These are phyloP conservation scores for Pygocentrus nattereri DNA, from an alignment of 2,797 vertebrate species.

Conservation along the genomic window DNA sequence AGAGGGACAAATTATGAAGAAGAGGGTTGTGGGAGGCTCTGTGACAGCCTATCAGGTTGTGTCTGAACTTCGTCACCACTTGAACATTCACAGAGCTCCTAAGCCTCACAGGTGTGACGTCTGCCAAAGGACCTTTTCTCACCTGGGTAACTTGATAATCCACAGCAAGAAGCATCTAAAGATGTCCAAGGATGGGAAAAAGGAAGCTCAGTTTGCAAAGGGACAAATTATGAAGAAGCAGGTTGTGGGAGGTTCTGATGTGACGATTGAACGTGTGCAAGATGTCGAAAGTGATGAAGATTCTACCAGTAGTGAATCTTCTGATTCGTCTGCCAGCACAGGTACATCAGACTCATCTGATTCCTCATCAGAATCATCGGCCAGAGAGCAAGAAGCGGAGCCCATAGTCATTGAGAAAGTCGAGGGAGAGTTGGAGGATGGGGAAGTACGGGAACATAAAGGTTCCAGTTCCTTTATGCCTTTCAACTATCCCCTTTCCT, in stretches of 20 bases:
- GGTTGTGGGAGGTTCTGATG: not conserved
- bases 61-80: slow-evolving; percentile 50
- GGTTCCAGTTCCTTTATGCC: too few relatives aligned
- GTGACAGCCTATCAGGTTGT: slow-evolving; percentile 47
- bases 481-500: too few relatives aligned
- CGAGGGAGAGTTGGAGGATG: too few relatives aligned
- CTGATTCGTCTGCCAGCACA: not conserved
- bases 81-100: slow-evolving; percentile 40
- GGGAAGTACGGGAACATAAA: too few relatives aligned
- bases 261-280: not conserved
- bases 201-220: not conserved
- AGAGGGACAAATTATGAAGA: slow-evolving; percentile 17
- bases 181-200: not conserved
- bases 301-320: not conserved
- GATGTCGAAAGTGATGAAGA: slow-evolving; percentile 34
- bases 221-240: slow-evolving; percentile 17
- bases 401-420: too few relatives aligned
- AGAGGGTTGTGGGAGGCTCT: not conserved
- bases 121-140: slow-evolving; percentile 62
- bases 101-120: slow-evolving; percentile 60
- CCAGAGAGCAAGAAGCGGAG: too few relatives aligned
- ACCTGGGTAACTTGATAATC: slow-evolving; percentile 39
- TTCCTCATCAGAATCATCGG: not conserved
- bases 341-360: not conserved
- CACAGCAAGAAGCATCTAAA: slow-evolving; percentile 55